Percentiles rank a stretch among this genome's conserved stretches.
Evolutionary conservation across 2,113 vertebrate species (phyloP).

Genomic region (Glareola pratincola): DNA sequence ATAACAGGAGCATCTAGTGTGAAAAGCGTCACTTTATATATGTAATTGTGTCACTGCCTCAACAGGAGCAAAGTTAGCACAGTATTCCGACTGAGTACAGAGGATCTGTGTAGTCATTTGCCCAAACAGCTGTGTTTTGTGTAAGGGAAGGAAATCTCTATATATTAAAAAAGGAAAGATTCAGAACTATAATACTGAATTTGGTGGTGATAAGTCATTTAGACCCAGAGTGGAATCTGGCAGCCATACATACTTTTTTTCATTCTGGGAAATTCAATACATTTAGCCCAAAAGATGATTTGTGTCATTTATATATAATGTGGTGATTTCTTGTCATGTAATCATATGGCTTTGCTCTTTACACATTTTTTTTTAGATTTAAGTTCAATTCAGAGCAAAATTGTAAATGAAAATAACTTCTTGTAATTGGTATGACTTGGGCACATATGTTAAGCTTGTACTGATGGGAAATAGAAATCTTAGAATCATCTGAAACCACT

Average conservation of each 20-base stretch:
- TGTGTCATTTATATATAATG: neutral
- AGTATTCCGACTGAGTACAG: neutral
- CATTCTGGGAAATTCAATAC: neutral
- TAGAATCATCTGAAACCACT: neutral
- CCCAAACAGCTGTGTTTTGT: neutral
- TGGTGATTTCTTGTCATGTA: neutral
- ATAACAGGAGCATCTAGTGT: neutral
- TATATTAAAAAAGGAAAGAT: neutral
- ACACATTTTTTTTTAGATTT: neutral
- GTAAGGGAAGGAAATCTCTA: neutral
- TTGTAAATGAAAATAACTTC: neutral
- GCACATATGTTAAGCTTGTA: neutral
- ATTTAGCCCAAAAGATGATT: neutral
- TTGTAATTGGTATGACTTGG: neutral
- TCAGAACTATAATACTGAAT: neutral
- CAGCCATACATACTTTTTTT: neutral
- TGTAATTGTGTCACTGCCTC: neutral
- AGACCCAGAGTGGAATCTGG: neutral
- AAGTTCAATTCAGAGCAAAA: neutral
- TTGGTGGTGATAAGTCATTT: neutral
- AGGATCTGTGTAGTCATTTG: neutral
- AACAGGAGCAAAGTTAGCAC: neutral
- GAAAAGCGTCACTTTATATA: neutral
- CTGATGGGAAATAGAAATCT: neutral
- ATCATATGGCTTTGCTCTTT: neutral